Evolutionary conservation across 2,888 invertebrate genomes (phyloP).

Genomic region (Lycocerus yunnanus): DNA sequence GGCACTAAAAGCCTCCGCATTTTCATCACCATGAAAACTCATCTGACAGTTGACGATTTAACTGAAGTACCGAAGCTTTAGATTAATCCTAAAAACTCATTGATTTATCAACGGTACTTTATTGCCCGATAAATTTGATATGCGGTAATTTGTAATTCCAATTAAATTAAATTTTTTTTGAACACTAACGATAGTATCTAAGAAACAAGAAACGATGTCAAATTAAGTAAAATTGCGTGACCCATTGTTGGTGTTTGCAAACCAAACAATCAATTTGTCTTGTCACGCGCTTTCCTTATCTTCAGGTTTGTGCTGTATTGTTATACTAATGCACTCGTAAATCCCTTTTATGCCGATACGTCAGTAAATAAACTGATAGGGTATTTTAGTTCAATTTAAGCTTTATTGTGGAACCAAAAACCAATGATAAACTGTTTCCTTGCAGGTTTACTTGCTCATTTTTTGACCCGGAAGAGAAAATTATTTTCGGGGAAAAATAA

Average conservation of each 20-base stretch:
- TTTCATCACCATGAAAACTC: conserved; percentile 42
- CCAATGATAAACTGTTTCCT: conserved; percentile 1
- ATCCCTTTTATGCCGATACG: conserved; percentile 19
- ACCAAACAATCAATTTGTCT: conserved; percentile 32
- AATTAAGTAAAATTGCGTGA: conserved; percentile 29
- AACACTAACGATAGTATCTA: not conserved
- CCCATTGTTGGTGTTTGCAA: conserved; percentile 28
- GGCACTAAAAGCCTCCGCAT: conserved; percentile 44
- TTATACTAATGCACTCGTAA: conserved; percentile 26
- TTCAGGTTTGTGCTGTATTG: conserved; percentile 28
- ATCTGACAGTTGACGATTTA: conserved; percentile 40
- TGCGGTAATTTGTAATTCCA: not conserved
- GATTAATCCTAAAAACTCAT: conserved; percentile 41
- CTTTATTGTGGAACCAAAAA: conserved; percentile 11
- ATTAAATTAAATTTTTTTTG: conserved; percentile 2
- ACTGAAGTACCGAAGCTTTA: conserved; percentile 40
- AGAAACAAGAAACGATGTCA: conserved; percentile 14
- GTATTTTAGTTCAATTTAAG: conserved; percentile 20
- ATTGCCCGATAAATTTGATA: not conserved
- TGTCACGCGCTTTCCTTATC: conserved; percentile 28
- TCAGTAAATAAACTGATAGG: conserved; percentile 23
- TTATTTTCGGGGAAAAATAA: not conserved
- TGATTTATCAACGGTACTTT: conserved; percentile 19
- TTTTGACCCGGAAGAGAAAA: conserved; percentile 1
- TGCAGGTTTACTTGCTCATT: not conserved